These are phyloP conservation scores for Branchinecta sandiegonensis DNA, from an alignment of 2,888 invertebrate species.

Conservation along the genomic window DNA sequence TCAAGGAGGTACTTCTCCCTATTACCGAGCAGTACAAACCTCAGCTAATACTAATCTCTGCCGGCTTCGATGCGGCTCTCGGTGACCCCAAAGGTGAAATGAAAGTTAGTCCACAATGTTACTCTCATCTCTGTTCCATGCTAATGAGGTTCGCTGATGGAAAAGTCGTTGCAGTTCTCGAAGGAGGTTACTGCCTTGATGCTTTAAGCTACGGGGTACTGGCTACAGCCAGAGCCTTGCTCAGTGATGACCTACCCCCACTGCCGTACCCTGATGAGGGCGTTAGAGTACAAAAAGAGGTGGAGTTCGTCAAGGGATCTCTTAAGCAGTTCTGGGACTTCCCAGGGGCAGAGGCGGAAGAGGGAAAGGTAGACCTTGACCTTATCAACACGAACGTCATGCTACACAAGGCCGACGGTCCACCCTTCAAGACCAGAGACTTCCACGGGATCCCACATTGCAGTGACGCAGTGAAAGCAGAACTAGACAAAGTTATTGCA, in stretches of 20 bases:
- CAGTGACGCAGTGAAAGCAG: too few relatives aligned
- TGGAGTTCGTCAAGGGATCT: neutral
- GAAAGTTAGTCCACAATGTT: slow-evolving; percentile 37
- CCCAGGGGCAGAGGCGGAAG: neutral
- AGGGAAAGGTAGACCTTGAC: neutral
- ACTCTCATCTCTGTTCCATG: slow-evolving; percentile 37
- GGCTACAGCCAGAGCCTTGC: slow-evolving; percentile 34
- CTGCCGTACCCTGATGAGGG: slow-evolving; percentile 25
- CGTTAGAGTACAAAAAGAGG: neutral
- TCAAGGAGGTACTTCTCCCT: slow-evolving; percentile 35
- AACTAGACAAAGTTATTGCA: too few relatives aligned
- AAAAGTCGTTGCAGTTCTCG: slow-evolving; percentile 37
- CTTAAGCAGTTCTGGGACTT: neutral
- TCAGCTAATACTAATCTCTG: slow-evolving; percentile 36
- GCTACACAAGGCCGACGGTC: neutral
- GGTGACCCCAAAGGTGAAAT: slow-evolving; percentile 40
- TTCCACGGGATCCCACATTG: neutral
- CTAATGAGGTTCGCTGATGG: slow-evolving; percentile 37
- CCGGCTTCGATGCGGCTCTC: slow-evolving; percentile 38
- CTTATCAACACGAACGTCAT: neutral
- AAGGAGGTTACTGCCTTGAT: slow-evolving; percentile 39
- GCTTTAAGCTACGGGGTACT: slow-evolving; percentile 37
- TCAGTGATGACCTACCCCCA: slow-evolving; percentile 36
- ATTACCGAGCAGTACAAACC: slow-evolving; percentile 36
- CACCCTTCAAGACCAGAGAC: neutral